Evolutionary conservation across 2,797 vertebrate genomes (phyloP), one percentile per base, ranked within the genome.

Genomic region (Novumbra hubbsi): DNA sequence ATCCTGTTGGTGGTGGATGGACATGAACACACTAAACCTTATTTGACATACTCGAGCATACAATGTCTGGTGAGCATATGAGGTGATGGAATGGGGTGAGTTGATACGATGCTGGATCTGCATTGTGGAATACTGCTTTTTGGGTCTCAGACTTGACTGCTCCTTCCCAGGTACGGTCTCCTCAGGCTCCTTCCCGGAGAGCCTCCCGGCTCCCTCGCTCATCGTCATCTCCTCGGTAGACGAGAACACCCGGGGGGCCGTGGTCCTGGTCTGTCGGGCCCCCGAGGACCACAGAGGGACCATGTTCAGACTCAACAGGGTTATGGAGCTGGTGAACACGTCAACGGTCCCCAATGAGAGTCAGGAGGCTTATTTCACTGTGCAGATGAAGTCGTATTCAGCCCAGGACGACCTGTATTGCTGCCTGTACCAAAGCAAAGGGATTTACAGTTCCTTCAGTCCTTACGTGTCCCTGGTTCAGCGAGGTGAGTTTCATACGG

Each of bases 261-360:
- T 85, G 5, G 48, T 70, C 63, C 45, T 88, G 41, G 21, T 71
- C 48, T 88, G 86, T 28, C 76, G 15, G 1, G 79, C 84, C 55
- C 83, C 86, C 1, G 48, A 2, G 5, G 86, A 79, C 41, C 68
- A 76, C 12, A 12, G 19, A 0, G 83, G 84, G 15, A 66, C 73
- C 16, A 9, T 24, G 41, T 88, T 84, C 69, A 32, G 69, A 15
- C 80, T 88, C 24, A 78, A 41, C 52, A 71, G 41, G 14, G 0
- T 48, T 1, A 71, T 0, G 0, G 3, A 19, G 0, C 69, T 28
- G 16, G 30, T 55, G 12, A n/a, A 45, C 3, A 1, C 0, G 7
- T 1, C 2, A 45, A 73, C 32, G 6, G 15, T 16, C 1, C 1
- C 15, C 57, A 57, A 14, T 0, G 4, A 71, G 69, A 28, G 5